phyloP scores from a whole-genome alignment of 2,888 invertebrate genomes.

The Thymelicus lineola region DNA sequence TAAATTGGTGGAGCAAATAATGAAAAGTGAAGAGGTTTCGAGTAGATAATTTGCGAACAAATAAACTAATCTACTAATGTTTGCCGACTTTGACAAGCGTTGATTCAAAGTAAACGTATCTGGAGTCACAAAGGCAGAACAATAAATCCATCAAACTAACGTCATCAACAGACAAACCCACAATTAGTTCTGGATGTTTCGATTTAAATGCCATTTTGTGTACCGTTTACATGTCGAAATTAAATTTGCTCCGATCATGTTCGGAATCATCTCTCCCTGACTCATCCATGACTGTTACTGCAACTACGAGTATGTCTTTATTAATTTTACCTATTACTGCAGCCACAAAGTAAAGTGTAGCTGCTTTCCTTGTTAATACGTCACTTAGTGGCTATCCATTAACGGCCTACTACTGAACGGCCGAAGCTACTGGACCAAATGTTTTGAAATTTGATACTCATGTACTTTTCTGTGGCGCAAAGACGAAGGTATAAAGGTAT shows the following conservation, averaged over 20 bases:
- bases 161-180: conserved; percentile 30
- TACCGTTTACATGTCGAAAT: not conserved
- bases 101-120: conserved; percentile 24
- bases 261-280: not conserved
- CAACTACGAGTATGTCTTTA: no score
- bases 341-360: no score
- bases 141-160: conserved; percentile 35
- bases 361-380: no score
- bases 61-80: conserved; percentile 21
- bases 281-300: no score
- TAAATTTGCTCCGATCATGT: not conserved
- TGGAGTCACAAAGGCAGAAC: conserved; percentile 15
- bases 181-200: conserved; percentile 33
- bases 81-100: conserved; percentile 10
- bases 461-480: no score
- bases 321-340: no score
- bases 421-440: no score
- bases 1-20: not conserved
- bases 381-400: no score
- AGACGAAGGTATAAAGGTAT: no score
- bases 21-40: conserved; percentile 7
- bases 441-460: no score
- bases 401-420: no score
- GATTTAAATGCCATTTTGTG: conserved; percentile 24
- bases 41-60: conserved; percentile 18